Conservation (phyloP, 2,113 vertebrate species). For the Rissa tridactyla region DNA sequence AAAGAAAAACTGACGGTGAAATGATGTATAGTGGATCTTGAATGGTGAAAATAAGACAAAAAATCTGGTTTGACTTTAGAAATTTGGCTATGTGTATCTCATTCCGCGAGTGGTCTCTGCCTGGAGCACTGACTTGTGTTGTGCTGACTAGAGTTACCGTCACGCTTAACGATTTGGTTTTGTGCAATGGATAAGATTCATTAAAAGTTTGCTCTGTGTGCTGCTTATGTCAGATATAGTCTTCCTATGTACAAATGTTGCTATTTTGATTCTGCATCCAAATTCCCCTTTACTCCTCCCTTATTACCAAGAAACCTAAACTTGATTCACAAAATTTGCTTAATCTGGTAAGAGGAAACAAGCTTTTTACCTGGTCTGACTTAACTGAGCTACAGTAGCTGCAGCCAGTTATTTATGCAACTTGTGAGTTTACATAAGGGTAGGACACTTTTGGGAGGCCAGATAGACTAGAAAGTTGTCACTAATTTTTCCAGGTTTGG, state of each 20-base stretch:
- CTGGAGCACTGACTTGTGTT: not conserved
- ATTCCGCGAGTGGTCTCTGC: not conserved
- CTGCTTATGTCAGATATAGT: not conserved
- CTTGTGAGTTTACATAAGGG: not conserved
- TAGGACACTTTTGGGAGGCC: not conserved
- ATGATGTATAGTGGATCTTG: not conserved
- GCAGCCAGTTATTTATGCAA: not conserved
- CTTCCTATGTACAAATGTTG: not conserved
- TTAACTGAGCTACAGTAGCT: not conserved
- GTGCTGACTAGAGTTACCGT: not conserved
- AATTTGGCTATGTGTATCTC: not conserved
- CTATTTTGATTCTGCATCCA: not conserved
- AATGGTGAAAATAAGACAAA: not conserved
- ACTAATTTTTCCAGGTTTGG: not conserved
- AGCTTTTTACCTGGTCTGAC: not conserved
- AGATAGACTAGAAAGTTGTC: not conserved
- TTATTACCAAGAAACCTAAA: not conserved
- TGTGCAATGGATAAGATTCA: not conserved
- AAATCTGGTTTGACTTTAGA: not conserved
- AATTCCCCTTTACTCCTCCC: not conserved
- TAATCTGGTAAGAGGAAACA: not conserved
- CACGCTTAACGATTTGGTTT: fast-evolving
- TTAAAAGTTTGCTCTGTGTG: not conserved
- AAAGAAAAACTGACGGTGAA: not conserved
- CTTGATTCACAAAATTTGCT: not conserved